Base-by-base conservation (phyloP, 2,888 invertebrate genomes). In the Gymnoscelis rufifasciata region DNA sequence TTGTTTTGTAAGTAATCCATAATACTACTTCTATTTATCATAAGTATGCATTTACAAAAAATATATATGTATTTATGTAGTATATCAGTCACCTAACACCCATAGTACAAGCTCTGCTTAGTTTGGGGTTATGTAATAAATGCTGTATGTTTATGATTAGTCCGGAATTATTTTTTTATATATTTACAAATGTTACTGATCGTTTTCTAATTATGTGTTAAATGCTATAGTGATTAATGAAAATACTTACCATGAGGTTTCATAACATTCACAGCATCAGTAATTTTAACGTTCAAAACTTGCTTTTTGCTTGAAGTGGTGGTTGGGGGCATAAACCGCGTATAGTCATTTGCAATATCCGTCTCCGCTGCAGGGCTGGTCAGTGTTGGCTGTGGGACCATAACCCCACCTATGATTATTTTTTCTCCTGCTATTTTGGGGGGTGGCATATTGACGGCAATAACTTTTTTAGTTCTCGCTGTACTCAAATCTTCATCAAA, bases 401-500 rank as follows among this genome's bases (percentile, higher is more conserved):
- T 64, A 3, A 70, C 81, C 36, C 83, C 86, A 23, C 79, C 81
- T 11, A 86, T 66, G 13, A 86, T 77, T 35, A 86, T 78, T 52
- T 76, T 80, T 52, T 83, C 79, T 27, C 42, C 60, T 28, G 56
- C 56, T 47, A 67, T 71, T 10, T 70, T 68, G 10, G 56, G 28
- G 1, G 77, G 68, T 45, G 72, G 67, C 54, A 87, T 82, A 50
- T 86, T 83, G 8, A 86, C 63, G 38, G 81, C 86, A 29, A 75
- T 62, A 15, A 86, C 56, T 56, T 68, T 64, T 35, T 71, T 71
- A 7, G 64, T 46, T 11, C 47, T 66, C 7, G 68, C 42, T 26
- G 75, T 68, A 37, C 74, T 55, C 29, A 75, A 30, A 23, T 82
- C 83, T 26, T 88, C 88, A 50, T 88, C 88, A 46, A 84, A 74